phyloP scores from a whole-genome alignment of 2,888 invertebrate genomes.

The Tipula lateralis region DNA sequence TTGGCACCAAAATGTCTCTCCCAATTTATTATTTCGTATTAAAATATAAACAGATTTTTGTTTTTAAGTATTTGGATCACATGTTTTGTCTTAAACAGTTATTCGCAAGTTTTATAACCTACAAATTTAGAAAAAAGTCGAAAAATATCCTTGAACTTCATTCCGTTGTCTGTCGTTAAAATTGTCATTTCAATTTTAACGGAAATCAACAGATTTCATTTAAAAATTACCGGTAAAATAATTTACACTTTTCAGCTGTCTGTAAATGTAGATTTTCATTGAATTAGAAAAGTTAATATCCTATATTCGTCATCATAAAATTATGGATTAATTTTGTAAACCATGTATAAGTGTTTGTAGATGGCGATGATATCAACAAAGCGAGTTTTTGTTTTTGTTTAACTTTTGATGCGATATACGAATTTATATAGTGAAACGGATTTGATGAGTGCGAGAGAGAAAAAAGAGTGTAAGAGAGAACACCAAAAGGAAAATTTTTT shows the following conservation, averaged over 20 bases:
- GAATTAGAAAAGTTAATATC: too few species aligned
- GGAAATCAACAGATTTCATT: background rate
- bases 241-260: background rate
- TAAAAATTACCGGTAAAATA: background rate
- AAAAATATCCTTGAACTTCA: background rate
- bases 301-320: background rate
- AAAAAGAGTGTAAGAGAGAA: background rate
- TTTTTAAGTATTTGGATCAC: background rate
- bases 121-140: background rate
- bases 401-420: background rate
- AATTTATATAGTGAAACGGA: background rate
- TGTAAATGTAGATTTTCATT: background rate
- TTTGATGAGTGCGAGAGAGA: background rate
- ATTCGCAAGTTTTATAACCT: background rate
- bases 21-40: background rate
- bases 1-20: constrained; percentile 11
- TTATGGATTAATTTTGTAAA: background rate
- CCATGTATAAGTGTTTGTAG: background rate
- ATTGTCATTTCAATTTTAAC: background rate
- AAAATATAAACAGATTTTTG: background rate
- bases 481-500: background rate
- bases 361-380: constrained; percentile 9
- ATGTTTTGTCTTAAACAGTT: background rate
- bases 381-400: background rate
- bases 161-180: background rate